Base-by-base conservation (phyloP, 1,140 invertebrate species). In the Cryptotermes secundus region DNA sequence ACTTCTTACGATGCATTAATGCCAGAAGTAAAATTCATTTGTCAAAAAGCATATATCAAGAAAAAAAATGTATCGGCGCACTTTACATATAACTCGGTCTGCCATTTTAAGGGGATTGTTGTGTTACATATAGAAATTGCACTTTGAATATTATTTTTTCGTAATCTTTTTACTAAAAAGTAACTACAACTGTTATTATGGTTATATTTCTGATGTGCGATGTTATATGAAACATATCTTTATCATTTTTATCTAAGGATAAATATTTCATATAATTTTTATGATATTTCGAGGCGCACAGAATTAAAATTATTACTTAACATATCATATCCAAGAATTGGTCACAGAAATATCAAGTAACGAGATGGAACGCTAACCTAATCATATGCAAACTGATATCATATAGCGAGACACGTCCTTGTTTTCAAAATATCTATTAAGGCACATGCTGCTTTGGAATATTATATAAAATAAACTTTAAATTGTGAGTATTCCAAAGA, bases 191-290 rank as follows among this genome's bases (percentile, higher is more conserved):
- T 59, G 53, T 19, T 22, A 59, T n/a, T 59, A 19, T 59, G 6
- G 19, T 59, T 59, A 22, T n/a, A 59, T 24, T 19, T 9, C 53
- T 1, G n/a, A 72, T 72, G 59, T 72, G 59, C n/a, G n/a, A 7
- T 72, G 31, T 72, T 72, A 31, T 72, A 72, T 19, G 16, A 49
- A 49, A 72, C 6, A 72, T 31, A 3, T 72, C 26, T 31, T 72
- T 72, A 12, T 19, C 31, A 31, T 72, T 72, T 31, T 4, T 14
- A 72, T 72, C 26, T 72, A 49, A 49, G 16, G 19, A n/a, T 31
- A 72, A 31, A 31, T 72, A 72, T 72, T 49, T 72, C 9, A 72
- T 72, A 72, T 72, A 72, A 72, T 72, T 72, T 72, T 72, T 31
- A 7, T n/a, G 14, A 72, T 72, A 72, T 31, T 31, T 4, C 31